Evolutionary conservation across 2,797 vertebrate genomes (phyloP), one percentile per base, ranked within the genome.

Genomic region (Gymnothorax reevesii): DNA sequence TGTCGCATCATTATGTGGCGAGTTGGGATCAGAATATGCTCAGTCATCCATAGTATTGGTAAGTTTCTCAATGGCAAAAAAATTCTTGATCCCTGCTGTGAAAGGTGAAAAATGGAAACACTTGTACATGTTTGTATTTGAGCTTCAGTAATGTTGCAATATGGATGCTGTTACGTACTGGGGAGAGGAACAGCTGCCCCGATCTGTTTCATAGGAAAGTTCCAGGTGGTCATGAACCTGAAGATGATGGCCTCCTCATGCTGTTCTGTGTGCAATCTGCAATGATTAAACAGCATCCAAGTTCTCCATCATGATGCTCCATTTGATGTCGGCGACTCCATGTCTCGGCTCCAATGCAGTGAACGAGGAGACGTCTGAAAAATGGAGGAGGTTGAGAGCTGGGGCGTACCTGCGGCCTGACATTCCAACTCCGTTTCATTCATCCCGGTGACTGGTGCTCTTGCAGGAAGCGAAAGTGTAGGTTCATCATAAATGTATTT

Each of bases 401-500:
- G 86, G 1, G 20, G 64, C 22, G 66, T 54, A 33, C 75, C 17
- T 83, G 77, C 10, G 49, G 27, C 17, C 33, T 80, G 57, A 66
- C 71, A n/a, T 66, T 9, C 8, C 49, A 57, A 5, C n/a, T 10
- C n/a, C 1, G 2, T n/a, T 25, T 33, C 62, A 7, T 71, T 86
- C 20, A 83, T 71, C 8, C 52, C 9, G n/a, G 13, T 7, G 7
- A 42, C 33, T 42, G 33, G 1, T 42, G 33, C 33, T 42, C 33
- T 42, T 42, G 33, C 33, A 42, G 33, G 33, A 2, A 64, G 60
- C 60, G 42, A 57, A 80, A 79, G 82, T 87, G 90, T 91, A 90
- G 87, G 1, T 82, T 88, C 69, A 88, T 91, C 89, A 90, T 84
- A 88, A 88, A 87, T 59, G 66, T 85, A 87, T 92, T 92, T 90